Conservation (phyloP, 2,888 invertebrate genomes). For the Polymixis flavicincta region DNA sequence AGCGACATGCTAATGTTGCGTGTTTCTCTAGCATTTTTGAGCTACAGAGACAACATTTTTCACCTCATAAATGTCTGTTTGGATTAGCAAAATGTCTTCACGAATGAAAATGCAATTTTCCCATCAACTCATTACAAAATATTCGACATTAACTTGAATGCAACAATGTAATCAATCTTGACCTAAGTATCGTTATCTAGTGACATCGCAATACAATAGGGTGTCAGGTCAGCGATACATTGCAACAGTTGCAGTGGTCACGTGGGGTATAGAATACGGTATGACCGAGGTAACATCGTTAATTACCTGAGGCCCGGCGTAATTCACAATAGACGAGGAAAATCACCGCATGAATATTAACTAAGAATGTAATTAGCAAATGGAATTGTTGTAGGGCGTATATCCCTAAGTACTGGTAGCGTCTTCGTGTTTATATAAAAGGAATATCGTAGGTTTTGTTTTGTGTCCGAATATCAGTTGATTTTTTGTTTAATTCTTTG, state of each 20-base stretch:
- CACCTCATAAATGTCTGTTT: conserved; percentile 41
- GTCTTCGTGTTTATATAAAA: conserved; percentile 47
- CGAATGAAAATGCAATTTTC: conserved; percentile 17
- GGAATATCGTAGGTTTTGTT: conserved; percentile 7
- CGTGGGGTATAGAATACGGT: conserved; percentile 39
- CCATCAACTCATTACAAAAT: background rate
- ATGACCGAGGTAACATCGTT: conserved; percentile 48
- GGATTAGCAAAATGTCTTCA: conserved; percentile 16
- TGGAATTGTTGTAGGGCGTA: conserved; percentile 60
- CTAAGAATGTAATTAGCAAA: conserved; percentile 63
- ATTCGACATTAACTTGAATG: conserved; percentile 8
- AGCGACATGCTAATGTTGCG: conserved; percentile 23
- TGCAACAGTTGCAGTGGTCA: conserved; percentile 43
- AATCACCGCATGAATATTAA: conserved; percentile 66
- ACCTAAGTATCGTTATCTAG: conserved; percentile 40
- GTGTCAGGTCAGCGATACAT: conserved; percentile 48
- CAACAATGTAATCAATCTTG: conserved; percentile 43
- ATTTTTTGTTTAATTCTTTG: background rate
- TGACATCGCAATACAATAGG: conserved; percentile 41
- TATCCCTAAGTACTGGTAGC: conserved; percentile 32
- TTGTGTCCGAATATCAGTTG: background rate
- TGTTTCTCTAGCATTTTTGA: conserved; percentile 11
- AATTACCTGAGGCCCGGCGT: conserved; percentile 50
- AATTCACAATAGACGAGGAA: conserved; percentile 65
- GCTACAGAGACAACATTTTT: conserved; percentile 21